Base-by-base conservation (phyloP, 2,113 vertebrate genomes). In the Eudyptes chrysolophus region DNA sequence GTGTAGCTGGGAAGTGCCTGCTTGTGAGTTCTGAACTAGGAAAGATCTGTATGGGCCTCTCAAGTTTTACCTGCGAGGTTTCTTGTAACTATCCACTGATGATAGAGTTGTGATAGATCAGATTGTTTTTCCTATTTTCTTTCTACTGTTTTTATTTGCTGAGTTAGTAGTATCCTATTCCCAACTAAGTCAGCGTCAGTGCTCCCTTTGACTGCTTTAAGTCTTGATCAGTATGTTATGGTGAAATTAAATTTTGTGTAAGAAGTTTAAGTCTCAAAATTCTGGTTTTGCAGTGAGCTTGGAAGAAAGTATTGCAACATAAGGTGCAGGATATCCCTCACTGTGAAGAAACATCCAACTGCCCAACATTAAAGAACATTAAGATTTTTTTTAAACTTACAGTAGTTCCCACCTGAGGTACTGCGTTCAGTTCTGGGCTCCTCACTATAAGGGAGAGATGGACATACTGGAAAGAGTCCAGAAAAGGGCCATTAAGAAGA, bases 391-490 rank as follows among this genome's bases (percentile, higher is more conserved):
- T 54, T 15, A 27, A 83, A 8, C 9, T 64, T 62, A 14, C 4
- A 52, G 4, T 40, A 38, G 16, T 26, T 79, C 11, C 40, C 32
- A 64, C 8, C 13, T 71, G n/a, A 83, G 64, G 42, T 71, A 7
- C 10, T 14, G 4, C 24, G 12, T 20, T 79, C 13, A 10, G 9
- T 76, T 86, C n/a, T 54, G 11, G 29, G 42, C 15, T 64, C 18
- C 20, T 61, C 10, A 9, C 8, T 44, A 11, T 14, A 61, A 57
- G 54, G 46, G 29, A 66, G 17, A 81, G 9, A 38, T 5, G 3
- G 20, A 34, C 0, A 0, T 62, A 30, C 8, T 29, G 20, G 46
- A 52, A 3, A n/a, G 6, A 61, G 55, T n/a, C 29, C 34, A 48
- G 11, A 48, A 42, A 91, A 8, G 7, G 11, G 1, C 3, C 36